Conservation (phyloP, 2,113 vertebrate genomes). For the Ahaetulla prasina region DNA sequence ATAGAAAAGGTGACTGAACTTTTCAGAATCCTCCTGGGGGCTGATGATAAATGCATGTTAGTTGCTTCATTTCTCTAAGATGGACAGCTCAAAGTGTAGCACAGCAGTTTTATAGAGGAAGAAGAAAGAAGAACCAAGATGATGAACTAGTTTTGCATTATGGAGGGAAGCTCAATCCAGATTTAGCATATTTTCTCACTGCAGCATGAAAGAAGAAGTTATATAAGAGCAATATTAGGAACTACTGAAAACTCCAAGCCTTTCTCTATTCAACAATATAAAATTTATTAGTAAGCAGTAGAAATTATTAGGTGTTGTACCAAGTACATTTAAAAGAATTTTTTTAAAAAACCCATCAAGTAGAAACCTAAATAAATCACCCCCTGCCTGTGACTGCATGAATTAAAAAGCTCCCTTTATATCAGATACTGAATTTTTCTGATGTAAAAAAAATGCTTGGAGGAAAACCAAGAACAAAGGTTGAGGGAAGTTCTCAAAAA, state of each 20-base stretch:
- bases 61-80: constrained; percentile 11
- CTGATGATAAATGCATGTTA: background rate
- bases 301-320: background rate
- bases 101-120: background rate
- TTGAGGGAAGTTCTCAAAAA: background rate
- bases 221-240: background rate
- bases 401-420: background rate
- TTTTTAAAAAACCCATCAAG: background rate
- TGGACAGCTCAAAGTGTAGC: background rate
- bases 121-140: background rate
- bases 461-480: background rate
- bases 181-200: background rate
- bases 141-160: background rate
- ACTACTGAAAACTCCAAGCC: background rate
- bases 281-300: background rate
- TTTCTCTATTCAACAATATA: background rate
- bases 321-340: background rate
- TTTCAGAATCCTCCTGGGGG: background rate
- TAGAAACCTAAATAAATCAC: background rate
- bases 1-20: background rate
- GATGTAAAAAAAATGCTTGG: background rate
- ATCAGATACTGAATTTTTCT: background rate
- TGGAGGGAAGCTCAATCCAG: background rate
- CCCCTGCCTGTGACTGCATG: background rate
- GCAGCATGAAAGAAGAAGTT: background rate